phyloP scores from a whole-genome alignment of 2,888 invertebrate species.

The Portevinia maculata region DNA sequence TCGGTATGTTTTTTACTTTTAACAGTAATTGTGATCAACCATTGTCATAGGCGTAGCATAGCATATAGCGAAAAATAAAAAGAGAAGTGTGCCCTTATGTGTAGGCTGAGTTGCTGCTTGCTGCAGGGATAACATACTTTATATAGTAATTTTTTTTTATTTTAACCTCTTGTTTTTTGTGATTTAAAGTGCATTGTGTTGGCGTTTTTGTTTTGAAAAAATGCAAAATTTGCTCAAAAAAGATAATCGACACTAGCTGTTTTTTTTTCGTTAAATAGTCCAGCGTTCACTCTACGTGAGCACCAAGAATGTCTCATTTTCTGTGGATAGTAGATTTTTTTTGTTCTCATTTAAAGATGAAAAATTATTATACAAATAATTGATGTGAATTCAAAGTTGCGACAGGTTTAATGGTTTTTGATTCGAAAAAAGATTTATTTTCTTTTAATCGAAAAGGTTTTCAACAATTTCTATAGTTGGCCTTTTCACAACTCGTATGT shows the following conservation, averaged over 20 bases:
- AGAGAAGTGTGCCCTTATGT: slow-evolving; percentile 17
- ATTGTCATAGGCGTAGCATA: slow-evolving; percentile 26
- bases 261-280: too few relatives aligned
- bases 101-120: slow-evolving; percentile 7
- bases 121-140: not conserved
- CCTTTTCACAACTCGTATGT: not conserved
- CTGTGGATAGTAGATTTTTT: too few relatives aligned
- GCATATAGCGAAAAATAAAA: not conserved
- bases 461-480: not conserved
- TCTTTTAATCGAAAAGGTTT: not conserved
- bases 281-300: too few relatives aligned
- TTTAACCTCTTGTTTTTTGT: slow-evolving; percentile 3
- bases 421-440: not conserved
- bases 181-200: not conserved
- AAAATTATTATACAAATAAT: too few relatives aligned
- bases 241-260: not conserved
- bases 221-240: not conserved
- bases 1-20: slow-evolving; percentile 17
- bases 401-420: not conserved
- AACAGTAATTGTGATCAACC: slow-evolving; percentile 15
- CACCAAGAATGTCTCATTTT: too few relatives aligned
- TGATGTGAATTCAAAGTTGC: too few relatives aligned
- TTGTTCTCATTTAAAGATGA: too few relatives aligned
- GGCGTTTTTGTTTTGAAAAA: not conserved
- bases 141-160: not conserved